A percentile compares a stretch with the other conserved stretches of the same genome.
Conservation (phyloP, 2,888 invertebrate species). For the Leuctra nigra region DNA sequence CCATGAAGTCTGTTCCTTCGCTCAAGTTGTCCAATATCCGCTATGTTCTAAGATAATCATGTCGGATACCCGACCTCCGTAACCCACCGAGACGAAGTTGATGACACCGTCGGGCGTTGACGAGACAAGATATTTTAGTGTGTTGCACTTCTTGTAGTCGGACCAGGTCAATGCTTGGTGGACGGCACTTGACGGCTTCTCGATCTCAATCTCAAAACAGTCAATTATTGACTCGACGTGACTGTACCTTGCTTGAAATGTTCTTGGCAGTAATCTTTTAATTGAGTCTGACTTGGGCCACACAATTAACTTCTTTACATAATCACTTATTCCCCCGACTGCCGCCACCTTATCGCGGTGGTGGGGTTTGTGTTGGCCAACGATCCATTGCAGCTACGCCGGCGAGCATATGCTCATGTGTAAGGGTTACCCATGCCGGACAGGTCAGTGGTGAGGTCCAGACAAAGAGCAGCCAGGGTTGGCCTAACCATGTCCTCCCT, state of each 20-base stretch:
- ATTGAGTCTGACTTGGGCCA: conserved; percentile 6
- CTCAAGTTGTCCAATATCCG: no score
- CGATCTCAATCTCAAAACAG: conserved; percentile 37
- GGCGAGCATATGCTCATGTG: no score
- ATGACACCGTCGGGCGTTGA: conserved; percentile 35
- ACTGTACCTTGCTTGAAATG: conserved; percentile 29
- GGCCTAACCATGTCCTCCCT: no score
- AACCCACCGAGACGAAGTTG: conserved; percentile 36
- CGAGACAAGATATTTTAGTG: conserved; percentile 36
- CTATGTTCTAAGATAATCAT: no score
- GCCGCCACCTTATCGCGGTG: no score
- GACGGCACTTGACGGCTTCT: conserved; percentile 36
- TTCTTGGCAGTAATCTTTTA: conserved; percentile 28
- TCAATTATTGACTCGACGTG: conserved; percentile 36
- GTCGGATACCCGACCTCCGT: conserved; percentile 34
- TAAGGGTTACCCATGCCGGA: no score
- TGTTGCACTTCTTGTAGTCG: conserved; percentile 35
- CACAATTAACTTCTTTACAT: background rate
- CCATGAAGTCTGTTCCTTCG: no score
- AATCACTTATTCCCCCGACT: no score
- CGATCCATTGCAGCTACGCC: no score
- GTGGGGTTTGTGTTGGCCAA: no score
- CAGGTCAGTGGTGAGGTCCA: no score
- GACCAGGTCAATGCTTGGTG: conserved; percentile 37
- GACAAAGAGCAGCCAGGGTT: no score